Percentiles rank a stretch among this genome's conserved stretches.
These are phyloP conservation scores for Listronotus bonariensis DNA, from an alignment of 1,140 invertebrate genomes.

Conservation along the genomic window DNA sequence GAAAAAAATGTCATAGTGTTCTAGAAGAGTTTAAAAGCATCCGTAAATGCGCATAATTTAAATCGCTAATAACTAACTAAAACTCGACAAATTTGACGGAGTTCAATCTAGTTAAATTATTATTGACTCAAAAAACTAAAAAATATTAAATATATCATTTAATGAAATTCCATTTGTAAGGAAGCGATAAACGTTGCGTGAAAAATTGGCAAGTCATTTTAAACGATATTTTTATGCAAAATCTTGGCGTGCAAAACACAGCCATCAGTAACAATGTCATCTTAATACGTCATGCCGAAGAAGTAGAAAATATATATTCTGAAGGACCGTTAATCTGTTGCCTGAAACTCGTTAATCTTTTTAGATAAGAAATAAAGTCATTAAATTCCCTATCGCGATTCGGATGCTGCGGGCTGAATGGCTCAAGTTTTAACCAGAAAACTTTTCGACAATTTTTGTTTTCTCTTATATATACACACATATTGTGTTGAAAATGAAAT, in stretches of 20 bases:
- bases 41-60: no score
- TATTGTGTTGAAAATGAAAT: constrained; percentile 33
- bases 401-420: constrained; percentile 39
- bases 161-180: no score
- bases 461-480: constrained; percentile 27
- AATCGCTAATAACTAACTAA: no score
- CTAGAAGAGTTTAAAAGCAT: no score
- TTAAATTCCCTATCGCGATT: constrained; percentile 50
- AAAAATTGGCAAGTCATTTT: constrained; percentile 2
- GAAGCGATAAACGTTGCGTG: no score
- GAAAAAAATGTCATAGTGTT: no score
- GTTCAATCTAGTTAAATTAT: no score
- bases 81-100: no score
- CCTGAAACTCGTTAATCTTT: constrained; percentile 50
- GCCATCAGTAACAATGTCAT: constrained; percentile 39
- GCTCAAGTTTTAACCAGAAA: constrained; percentile 52
- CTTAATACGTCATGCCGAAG: constrained; percentile 41
- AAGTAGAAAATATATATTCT: constrained; percentile 46
- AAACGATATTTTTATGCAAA: constrained; percentile 29
- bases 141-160: no score
- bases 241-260: constrained; percentile 33
- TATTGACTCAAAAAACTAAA: no score
- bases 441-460: constrained; percentile 45
- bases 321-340: constrained; percentile 48
- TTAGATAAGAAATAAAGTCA: constrained; percentile 51